These are phyloP conservation scores for Drosophila erecta DNA, from an alignment of 1,140 invertebrate genomes.

Conservation along the genomic window DNA sequence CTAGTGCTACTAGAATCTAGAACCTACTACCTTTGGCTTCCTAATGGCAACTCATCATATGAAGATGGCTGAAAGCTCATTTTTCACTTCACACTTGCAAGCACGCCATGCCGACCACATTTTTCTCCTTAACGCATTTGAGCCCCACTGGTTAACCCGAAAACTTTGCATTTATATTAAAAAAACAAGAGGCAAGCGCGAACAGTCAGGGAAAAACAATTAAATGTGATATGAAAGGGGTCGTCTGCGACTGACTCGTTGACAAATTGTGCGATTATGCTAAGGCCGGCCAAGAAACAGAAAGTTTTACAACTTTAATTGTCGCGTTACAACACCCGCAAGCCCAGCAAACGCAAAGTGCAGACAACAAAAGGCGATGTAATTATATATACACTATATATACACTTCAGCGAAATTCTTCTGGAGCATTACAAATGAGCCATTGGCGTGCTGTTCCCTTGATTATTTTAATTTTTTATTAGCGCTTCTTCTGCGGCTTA, in stretches of 20 bases:
- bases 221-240: slow-evolving; percentile 57
- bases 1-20: background rate
- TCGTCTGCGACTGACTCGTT: slow-evolving; percentile 32
- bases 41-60: slow-evolving; percentile 32
- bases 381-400: slow-evolving; percentile 47
- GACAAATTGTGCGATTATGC: slow-evolving; percentile 76
- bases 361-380: slow-evolving; percentile 48
- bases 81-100: slow-evolving; percentile 57
- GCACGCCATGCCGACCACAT: slow-evolving; percentile 46
- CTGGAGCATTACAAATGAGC: slow-evolving; percentile 78
- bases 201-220: slow-evolving; percentile 29
- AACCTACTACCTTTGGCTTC: slow-evolving; percentile 11
- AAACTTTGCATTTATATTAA: slow-evolving; percentile 71
- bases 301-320: slow-evolving; percentile 61
- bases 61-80: slow-evolving; percentile 6
- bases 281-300: slow-evolving; percentile 27
- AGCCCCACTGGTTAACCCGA: slow-evolving; percentile 26
- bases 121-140: slow-evolving; percentile 73
- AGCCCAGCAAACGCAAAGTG: slow-evolving; percentile 27
- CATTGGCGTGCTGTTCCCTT: slow-evolving; percentile 65
- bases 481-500: slow-evolving; percentile 49
- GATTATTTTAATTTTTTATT: slow-evolving; percentile 66
- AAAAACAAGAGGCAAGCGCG: slow-evolving; percentile 12
- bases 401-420: slow-evolving; percentile 14
- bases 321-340: slow-evolving; percentile 56